phyloP scores from a whole-genome alignment of 2,888 invertebrate species.

The Andrena hattorfiana region DNA sequence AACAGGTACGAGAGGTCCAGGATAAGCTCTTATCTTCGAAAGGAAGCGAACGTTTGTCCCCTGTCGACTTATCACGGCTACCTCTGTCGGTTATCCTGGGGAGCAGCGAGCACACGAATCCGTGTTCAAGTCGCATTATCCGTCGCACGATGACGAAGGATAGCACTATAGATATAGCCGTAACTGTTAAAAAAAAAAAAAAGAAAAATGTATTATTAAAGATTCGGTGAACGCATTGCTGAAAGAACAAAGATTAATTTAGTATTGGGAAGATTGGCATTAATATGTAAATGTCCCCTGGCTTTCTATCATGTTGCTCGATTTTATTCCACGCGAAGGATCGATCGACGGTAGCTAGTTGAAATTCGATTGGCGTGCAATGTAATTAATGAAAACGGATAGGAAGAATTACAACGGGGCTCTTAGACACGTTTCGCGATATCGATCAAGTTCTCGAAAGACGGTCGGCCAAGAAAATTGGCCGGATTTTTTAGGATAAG shows the following conservation, averaged over 20 bases:
- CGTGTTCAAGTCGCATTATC: too few relatives aligned
- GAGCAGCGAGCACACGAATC: constrained; percentile 66
- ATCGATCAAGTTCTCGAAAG: constrained; percentile 64
- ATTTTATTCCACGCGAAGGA: not conserved
- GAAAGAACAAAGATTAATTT: not conserved
- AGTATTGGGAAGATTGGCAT: too few relatives aligned
- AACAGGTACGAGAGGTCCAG: constrained; percentile 49
- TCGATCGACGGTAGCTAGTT: not conserved
- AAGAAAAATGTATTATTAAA: not conserved
- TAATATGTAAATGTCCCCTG: too few relatives aligned
- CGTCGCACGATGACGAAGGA: not conserved
- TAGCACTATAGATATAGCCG: not conserved
- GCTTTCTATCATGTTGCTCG: too few relatives aligned
- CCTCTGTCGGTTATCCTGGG: constrained; percentile 67
- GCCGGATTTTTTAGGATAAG: constrained; percentile 65
- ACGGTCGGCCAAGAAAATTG: constrained; percentile 68
- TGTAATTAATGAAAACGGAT: constrained; percentile 54
- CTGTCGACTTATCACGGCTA: constrained; percentile 74
- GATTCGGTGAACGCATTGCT: constrained; percentile 26
- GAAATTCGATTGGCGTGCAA: constrained; percentile 7
- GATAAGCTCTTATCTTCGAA: constrained; percentile 67
- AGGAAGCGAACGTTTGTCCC: constrained; percentile 75
- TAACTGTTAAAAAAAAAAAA: not conserved
- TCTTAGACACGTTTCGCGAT: constrained; percentile 38
- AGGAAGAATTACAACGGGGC: constrained; percentile 41